Evolutionary conservation across 2,113 vertebrate species (phyloP), one percentile per base, ranked within the genome.

Genomic region (Conger conger): DNA sequence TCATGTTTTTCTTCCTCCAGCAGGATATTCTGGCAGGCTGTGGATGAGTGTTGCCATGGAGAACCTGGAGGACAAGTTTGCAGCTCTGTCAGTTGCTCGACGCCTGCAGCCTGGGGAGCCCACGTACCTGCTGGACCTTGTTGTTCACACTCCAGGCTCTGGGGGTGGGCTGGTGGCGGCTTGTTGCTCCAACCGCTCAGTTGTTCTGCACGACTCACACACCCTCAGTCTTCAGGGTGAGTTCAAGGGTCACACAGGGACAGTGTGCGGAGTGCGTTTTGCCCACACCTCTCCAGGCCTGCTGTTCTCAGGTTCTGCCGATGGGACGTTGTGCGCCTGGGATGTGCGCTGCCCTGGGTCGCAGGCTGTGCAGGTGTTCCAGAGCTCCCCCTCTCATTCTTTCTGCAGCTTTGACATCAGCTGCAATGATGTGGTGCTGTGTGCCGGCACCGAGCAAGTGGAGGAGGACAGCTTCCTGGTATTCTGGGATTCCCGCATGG

Each of bases 401-500:
- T 97, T 96, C 88, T 95, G 96, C 90, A 97, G 97, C 88, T 96
- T 99, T 33, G 98, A 98, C 82, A 27, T 99, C 87, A 97, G 83
- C 93, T 95, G 95, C 92, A 92, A 82, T 6, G 97, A 97, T 87
- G 50, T 93, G 37, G 86, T 99, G 0, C 80, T 99, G 60, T 98
- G 97, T 27, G 97, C 96, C 0, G 98, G 98, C 7, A 98, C 98
- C 0, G 98, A 98, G 89, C 96, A 97, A 89, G 88, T 94, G 0
- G 85, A 88, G 3, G 89, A 95, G 0, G 97, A 99, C 88, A 90
- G 96, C 0, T 96, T 97, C 81, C 91, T 99, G 90, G 94, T 98
- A 18, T 99, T 99, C 86, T 99, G 98, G 98, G 98, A 99, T 86
- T 90, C 91, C 0, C 95, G 97, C 83, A 93, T 93, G 8, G 90